A percentile compares a stretch with the other conserved stretches of the same genome.
These are phyloP conservation scores for Colletes latitarsis DNA, from an alignment of 1,140 invertebrate species.

Conservation along the genomic window DNA sequence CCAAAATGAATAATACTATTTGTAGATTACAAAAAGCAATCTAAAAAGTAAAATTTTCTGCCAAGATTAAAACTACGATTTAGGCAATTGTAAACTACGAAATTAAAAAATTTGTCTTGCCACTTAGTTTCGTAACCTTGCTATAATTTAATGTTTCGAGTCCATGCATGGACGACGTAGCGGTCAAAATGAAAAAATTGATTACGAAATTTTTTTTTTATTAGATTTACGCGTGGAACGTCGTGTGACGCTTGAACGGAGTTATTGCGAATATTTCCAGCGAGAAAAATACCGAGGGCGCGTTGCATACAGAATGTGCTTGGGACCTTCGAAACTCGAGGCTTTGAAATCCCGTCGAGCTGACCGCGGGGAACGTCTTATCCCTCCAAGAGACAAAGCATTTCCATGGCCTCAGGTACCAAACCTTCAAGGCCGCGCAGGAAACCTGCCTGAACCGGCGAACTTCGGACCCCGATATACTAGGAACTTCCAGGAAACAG, in stretches of 20 bases:
- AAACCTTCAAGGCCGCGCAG: not conserved
- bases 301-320: not conserved
- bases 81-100: no score
- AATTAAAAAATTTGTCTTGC: no score
- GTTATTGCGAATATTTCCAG: not conserved
- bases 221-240: not conserved
- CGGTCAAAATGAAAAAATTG: no score
- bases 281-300: not conserved
- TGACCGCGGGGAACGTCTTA: conserved; percentile 11
- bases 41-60: no score
- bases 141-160: no score
- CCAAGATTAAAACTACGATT: no score
- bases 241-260: not conserved
- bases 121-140: no score
- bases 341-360: conserved; percentile 4
- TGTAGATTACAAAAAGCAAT: no score
- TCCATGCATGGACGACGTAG: no score
- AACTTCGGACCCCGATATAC: not conserved
- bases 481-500: conserved; percentile 10
- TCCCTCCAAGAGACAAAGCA: conserved; percentile 10
- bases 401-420: conserved; percentile 8
- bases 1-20: no score
- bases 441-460: not conserved
- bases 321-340: not conserved
- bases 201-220: not conserved